Evolutionary conservation across 37 sponge, comb jelly and placozoan species (phyloP).

Genomic region (Halichondria panicea): DNA sequence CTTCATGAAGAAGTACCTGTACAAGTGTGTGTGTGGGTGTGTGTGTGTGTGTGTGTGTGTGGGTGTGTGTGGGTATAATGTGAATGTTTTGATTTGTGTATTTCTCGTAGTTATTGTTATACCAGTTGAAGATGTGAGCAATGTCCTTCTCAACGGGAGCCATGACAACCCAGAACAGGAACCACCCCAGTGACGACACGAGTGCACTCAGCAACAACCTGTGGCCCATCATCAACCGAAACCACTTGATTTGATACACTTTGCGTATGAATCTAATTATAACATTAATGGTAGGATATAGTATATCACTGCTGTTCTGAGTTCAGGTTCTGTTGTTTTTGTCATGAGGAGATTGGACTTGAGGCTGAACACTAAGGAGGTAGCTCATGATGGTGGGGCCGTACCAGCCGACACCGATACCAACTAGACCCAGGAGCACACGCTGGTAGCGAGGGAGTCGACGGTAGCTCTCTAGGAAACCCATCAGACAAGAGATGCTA

Average conservation of each 20-base stretch:
- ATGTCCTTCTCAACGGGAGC: constrained; percentile 39
- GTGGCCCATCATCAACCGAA: neutral
- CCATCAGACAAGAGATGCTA: constrained; percentile 16
- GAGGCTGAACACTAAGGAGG: constrained; percentile 27
- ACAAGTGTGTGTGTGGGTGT: no score
- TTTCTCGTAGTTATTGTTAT: neutral
- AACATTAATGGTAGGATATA: no score
- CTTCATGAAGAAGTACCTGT: constrained; percentile 41
- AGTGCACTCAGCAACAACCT: constrained; percentile 26
- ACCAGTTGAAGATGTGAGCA: constrained; percentile 35
- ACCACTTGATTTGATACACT: neutral
- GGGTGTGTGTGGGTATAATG: no score
- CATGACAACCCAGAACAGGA: constrained; percentile 44
- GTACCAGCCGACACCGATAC: constrained; percentile 66
- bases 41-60: no score
- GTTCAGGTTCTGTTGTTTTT: neutral
- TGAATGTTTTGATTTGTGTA: no score
- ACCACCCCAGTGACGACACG: constrained; percentile 33
- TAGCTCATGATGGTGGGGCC: constrained; percentile 71
- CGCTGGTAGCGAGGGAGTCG: constrained; percentile 70
- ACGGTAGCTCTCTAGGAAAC: constrained; percentile 67
- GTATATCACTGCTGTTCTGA: no score
- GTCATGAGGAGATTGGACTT: neutral
- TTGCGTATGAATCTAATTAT: no score
- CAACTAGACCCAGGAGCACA: constrained; percentile 57